These are phyloP conservation scores for Lophochroa leadbeateri DNA, from an alignment of 2,113 vertebrate species.

Conservation along the genomic window DNA sequence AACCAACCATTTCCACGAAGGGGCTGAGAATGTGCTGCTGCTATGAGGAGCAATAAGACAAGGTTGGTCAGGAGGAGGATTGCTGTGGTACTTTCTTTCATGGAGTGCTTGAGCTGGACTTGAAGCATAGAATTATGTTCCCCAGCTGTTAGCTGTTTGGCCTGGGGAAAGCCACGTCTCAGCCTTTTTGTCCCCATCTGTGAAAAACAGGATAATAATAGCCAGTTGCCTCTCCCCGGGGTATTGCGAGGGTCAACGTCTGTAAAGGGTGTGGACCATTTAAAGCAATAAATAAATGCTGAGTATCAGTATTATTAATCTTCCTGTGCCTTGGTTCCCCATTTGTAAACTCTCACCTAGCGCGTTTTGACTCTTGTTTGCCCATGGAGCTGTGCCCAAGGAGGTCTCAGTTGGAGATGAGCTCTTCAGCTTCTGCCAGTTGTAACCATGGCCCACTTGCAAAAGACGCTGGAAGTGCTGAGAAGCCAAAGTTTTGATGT, in stretches of 20 bases:
- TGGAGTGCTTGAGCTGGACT: not conserved
- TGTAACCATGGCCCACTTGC: not conserved
- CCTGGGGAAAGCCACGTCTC: not conserved
- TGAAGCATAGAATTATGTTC: not conserved
- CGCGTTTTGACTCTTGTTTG: not conserved
- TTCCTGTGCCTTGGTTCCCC: slow-evolving; percentile 42
- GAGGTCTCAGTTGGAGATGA: not conserved
- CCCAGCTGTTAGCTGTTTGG: not conserved
- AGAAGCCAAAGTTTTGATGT: not conserved
- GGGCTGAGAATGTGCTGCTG: not conserved
- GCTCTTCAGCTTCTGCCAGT: not conserved
- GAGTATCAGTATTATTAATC: slow-evolving; percentile 49
- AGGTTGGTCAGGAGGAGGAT: not conserved
- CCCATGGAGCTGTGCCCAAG: not conserved
- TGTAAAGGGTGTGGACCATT: slow-evolving; percentile 27
- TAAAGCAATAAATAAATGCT: slow-evolving; percentile 41
- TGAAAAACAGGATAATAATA: slow-evolving; percentile 34
- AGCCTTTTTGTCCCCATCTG: not conserved
- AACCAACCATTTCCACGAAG: not conserved
- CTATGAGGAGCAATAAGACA: not conserved
- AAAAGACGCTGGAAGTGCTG: not conserved
- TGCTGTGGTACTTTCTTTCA: not conserved
- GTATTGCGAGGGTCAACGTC: not conserved
- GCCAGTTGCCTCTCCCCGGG: not conserved
- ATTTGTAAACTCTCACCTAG: not conserved